Evolutionary conservation across 2,888 invertebrate genomes (phyloP).

Genomic region (Lymantria monacha): DNA sequence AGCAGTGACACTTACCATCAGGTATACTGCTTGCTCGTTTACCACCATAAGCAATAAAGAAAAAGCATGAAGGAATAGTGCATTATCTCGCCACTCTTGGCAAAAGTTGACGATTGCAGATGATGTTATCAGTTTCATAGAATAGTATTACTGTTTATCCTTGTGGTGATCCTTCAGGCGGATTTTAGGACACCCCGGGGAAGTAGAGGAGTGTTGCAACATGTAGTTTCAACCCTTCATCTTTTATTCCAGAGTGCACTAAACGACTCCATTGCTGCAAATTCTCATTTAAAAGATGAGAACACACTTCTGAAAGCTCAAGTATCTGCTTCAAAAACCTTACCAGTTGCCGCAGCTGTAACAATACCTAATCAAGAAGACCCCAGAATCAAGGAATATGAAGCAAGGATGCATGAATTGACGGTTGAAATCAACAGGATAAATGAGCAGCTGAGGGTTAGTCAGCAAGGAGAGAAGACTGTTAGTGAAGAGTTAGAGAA

Average conservation of each 20-base stretch:
- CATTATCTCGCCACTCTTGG: no score
- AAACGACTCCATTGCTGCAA: conserved; percentile 86
- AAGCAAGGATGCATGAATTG: conserved; percentile 38
- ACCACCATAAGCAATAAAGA: no score
- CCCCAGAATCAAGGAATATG: conserved; percentile 24
- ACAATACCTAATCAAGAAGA: conserved; percentile 8
- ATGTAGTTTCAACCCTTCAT: no score
- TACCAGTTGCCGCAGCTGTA: conserved; percentile 7
- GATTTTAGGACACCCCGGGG: no score
- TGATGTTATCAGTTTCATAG: no score
- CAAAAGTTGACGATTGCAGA: no score
- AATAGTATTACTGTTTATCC: no score
- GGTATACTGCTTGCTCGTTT: no score
- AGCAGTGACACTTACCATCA: no score
- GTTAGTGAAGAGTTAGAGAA: conserved; percentile 80
- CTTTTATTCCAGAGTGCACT: conserved; percentile 60
- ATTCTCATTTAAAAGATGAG: conserved; percentile 91
- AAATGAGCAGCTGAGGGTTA: conserved; percentile 31
- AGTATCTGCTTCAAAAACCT: conserved; percentile 68
- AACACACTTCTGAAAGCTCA: conserved; percentile 92
- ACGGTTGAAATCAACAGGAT: conserved; percentile 40
- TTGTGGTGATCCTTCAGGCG: no score
- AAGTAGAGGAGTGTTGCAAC: no score
- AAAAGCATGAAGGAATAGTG: no score
- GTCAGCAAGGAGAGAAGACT: conserved; percentile 37